phyloP scores from a whole-genome alignment of 1,140 invertebrate genomes.

The Paraescarpia echinospica region DNA sequence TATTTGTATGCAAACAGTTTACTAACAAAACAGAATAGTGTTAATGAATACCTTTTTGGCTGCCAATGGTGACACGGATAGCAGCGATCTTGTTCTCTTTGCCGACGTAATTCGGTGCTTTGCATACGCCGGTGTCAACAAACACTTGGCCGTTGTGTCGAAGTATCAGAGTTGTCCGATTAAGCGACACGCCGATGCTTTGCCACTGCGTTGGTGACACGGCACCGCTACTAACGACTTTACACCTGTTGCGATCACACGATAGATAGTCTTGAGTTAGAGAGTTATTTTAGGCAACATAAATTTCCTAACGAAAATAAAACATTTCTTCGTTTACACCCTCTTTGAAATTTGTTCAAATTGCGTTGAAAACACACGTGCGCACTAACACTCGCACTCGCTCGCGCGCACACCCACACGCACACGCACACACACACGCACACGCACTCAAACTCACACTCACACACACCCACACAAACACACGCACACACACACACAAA shows the following conservation, averaged over 20 bases:
- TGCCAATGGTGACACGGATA: background rate
- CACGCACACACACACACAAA: too few species aligned
- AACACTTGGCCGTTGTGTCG: background rate
- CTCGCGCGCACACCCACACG: too few species aligned
- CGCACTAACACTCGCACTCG: too few species aligned
- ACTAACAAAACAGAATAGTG: background rate
- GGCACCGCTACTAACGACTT: background rate
- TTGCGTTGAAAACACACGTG: too few species aligned
- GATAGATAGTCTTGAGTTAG: background rate
- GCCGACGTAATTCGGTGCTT: background rate
- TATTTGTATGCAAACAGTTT: background rate
- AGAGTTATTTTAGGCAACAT: background rate
- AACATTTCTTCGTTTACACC: too few species aligned
- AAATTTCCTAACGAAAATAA: too few species aligned
- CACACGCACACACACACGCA: too few species aligned
- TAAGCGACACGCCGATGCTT: background rate
- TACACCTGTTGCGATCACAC: background rate
- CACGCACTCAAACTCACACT: too few species aligned
- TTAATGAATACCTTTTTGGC: background rate
- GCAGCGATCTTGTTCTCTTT: background rate
- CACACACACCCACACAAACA: too few species aligned
- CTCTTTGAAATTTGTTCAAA: too few species aligned
- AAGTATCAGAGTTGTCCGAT: background rate
- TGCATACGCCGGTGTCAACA: background rate
- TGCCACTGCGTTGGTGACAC: background rate